Evolutionary conservation across 2,797 vertebrate genomes (phyloP).

Genomic region (Serranus cabrilla): DNA sequence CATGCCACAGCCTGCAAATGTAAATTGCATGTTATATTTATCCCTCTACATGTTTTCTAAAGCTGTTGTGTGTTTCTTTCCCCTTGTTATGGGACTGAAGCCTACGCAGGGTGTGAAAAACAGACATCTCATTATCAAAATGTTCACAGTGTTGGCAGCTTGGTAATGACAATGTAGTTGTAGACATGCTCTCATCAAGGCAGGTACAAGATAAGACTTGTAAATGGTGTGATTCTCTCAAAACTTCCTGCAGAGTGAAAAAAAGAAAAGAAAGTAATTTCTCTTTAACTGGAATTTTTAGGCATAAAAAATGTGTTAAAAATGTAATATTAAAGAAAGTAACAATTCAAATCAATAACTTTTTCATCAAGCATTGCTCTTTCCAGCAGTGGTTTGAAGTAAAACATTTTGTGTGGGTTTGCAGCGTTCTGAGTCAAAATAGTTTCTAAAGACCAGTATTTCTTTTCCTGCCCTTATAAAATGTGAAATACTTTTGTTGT

Average conservation of each 20-base stretch:
- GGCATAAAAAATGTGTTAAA: background rate
- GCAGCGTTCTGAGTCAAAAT: background rate
- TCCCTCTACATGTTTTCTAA: no score
- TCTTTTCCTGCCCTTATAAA: background rate
- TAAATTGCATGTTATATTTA: no score
- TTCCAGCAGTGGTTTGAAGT: background rate
- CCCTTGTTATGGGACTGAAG: slow-evolving; percentile 5
- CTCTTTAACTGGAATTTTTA: background rate
- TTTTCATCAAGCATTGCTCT: background rate
- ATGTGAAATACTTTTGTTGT: slow-evolving; percentile 3
- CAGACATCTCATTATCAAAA: slow-evolving; percentile 34
- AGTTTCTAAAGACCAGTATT: background rate
- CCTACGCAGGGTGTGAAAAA: slow-evolving; percentile 22
- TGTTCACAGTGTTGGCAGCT: slow-evolving; percentile 16
- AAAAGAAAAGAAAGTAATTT: background rate
- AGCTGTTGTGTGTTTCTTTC: slow-evolving; percentile 20
- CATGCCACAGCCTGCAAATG: no score
- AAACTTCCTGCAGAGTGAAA: background rate
- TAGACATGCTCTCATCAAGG: slow-evolving; percentile 2
- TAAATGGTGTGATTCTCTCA: slow-evolving; percentile 8
- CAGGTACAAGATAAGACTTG: slow-evolving; percentile 14
- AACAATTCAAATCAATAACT: background rate
- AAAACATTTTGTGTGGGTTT: slow-evolving; percentile 15
- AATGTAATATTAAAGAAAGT: background rate
- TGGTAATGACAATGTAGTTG: background rate